Evolutionary conservation across 2,113 vertebrate species (phyloP), one percentile per base, ranked within the genome.

Genomic region (Ellobius talpinus): DNA sequence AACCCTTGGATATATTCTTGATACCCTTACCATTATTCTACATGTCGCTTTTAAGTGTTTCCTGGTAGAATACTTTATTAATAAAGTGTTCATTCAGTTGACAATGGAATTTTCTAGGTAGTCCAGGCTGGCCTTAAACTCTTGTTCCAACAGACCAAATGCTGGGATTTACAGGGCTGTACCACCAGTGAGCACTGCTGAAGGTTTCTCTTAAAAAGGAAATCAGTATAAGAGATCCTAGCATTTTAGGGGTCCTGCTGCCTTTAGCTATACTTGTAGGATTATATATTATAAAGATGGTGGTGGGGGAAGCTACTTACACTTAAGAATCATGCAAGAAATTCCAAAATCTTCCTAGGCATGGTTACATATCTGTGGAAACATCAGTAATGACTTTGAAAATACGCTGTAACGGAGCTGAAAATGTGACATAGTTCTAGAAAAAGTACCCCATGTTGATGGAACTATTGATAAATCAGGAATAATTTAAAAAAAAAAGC

Each of bases 251-350:
- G 5, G 7, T 88, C 2, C 10, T 92, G 52, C 84, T 96, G 85
- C 70, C 93, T 95, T 93, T 81, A 77, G 52, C 88, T 77, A n/a
- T 0, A 12, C 61, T 87, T 93, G 12, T 73, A 58, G 42, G 26
- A 17, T 13, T 89, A 61, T 74, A 23, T 70, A 50, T 86, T 55
- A 45, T 85, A 84, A 87, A 9, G 42, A 52, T 26, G 17, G 5
- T 29, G 21, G 0, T 5, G 68, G 17, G n/a, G 70, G 70, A 74
- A 72, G 55, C 26, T 63, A 52, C 3, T 93, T 77, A 93, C 52
- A 87, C 68, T 74, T 79, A 88, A 66, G 78, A 95, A 65, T 90
- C n/a, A 81, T 92, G 42, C 16, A 50, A 65, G 66, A 92, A 93
- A 79, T 78, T 76, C 3, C 72, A 89, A 42, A 96, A 82, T 29